phyloP scores from a whole-genome alignment of 64 coral and sea anemone species.

The Anthopleura sola region DNA sequence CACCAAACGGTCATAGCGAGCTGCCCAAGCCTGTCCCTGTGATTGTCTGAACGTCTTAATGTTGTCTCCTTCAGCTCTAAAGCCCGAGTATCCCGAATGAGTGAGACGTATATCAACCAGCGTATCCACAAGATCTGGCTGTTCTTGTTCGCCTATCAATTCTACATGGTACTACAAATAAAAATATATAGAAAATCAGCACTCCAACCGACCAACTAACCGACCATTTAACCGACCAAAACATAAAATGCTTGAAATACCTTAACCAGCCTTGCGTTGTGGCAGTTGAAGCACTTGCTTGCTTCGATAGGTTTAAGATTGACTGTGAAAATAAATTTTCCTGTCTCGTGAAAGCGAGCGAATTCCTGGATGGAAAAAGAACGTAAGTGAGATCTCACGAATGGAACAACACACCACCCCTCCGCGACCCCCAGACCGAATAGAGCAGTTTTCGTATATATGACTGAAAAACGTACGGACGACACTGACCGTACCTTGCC shows the following conservation, averaged over 20 bases:
- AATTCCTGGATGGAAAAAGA: neutral
- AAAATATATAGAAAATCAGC: neutral
- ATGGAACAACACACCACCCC: too few relatives aligned
- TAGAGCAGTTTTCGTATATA: too few relatives aligned
- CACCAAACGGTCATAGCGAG: neutral
- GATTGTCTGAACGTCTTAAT: neutral
- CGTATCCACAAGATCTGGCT: neutral
- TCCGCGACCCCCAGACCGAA: too few relatives aligned
- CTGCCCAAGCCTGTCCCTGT: neutral
- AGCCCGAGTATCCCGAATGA: conserved; percentile 5
- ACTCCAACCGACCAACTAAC: neutral
- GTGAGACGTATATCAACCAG: neutral
- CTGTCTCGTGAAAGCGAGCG: neutral
- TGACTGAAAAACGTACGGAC: too few relatives aligned
- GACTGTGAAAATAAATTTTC: neutral
- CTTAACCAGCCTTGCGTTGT: neutral
- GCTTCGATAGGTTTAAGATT: neutral
- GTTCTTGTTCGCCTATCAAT: neutral
- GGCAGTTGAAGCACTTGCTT: conserved; percentile 6
- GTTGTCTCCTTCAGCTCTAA: neutral
- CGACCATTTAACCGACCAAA: neutral
- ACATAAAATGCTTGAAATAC: neutral
- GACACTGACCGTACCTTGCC: too few relatives aligned
- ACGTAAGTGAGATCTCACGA: too few relatives aligned
- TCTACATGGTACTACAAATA: neutral